These are phyloP conservation scores for Paedocypris sp. DNA, from an alignment of 2,113 vertebrate species.

Conservation along the genomic window DNA sequence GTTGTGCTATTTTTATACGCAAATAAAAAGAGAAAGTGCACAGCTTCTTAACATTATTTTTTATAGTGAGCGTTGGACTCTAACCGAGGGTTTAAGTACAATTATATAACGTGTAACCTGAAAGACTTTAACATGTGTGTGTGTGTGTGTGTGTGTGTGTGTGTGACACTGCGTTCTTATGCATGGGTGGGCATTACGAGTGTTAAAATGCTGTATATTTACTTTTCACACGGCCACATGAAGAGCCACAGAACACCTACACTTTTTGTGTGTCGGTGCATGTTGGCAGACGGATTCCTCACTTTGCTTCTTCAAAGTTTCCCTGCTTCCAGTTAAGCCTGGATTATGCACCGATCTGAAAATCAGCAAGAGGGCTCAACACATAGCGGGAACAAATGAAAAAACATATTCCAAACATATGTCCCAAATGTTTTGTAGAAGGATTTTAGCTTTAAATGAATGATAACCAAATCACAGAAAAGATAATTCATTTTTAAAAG, in stretches of 20 bases:
- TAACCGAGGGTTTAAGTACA: constrained; percentile 41
- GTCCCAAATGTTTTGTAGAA: background rate
- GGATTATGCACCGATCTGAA: constrained; percentile 8
- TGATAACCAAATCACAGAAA: no score
- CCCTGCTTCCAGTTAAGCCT: background rate
- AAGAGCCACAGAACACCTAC: constrained; percentile 13
- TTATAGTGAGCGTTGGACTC: no score
- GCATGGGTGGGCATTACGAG: background rate
- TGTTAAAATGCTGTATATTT: constrained; percentile 18
- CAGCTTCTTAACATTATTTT: no score
- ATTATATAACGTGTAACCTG: no score
- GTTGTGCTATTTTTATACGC: no score
- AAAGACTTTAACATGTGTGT: no score
- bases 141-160: constrained; percentile 2
- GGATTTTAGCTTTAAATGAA: background rate
- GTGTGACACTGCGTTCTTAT: background rate
- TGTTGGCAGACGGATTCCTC: background rate
- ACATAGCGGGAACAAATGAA: background rate
- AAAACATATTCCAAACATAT: background rate
- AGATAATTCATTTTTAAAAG: no score
- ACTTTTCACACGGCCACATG: constrained; percentile 15
- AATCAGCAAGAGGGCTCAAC: background rate
- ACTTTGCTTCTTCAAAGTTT: constrained; percentile 1
- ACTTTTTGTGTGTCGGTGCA: constrained; percentile 8
- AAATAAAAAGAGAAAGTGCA: no score